Evolutionary conservation across 1,140 invertebrate genomes (phyloP), one percentile per base, ranked within the genome.

Genomic region (Drosophila guanche): DNA sequence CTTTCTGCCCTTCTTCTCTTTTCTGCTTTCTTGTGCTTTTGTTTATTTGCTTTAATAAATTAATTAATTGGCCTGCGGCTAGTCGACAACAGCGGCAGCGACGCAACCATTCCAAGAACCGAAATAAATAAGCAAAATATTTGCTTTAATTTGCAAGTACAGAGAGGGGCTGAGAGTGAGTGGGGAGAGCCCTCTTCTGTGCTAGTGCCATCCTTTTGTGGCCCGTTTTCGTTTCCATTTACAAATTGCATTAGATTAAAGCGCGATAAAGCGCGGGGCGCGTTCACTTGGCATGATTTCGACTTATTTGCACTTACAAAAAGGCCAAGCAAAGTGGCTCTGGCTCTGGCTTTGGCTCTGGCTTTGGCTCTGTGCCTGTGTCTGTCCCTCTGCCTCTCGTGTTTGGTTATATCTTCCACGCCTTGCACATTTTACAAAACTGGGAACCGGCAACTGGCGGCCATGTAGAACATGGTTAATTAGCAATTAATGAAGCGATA

Each of bases 401-500:
- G 29, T 41, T 41, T 43, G 72, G 72, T 60, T 77, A 80, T 85
- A 85, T 85, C 86, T 81, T 88, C 77, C 81, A 86, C 81, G 77
- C 68, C 81, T 78, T 88, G 81, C 77, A 86, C 77, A 84, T 86
- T 76, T 86, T 85, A 74, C 60, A 84, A 80, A 77, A 63, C 75
- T 59, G 67, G 62, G 47, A 43, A 22, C 59, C 41, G 69, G 47
- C 22, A 65, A 62, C 73, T 62, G 56, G 54, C 66, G 46, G 43
- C 57, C 83, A 88, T 86, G 81, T 86, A 86, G 83, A 88, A 88
- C 83, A 88, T 71, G 83, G 83, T 88, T 88, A 88, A 88, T 88
- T 88, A 88, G 83, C 83, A 88, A 88, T 88, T 88, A 88, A 88
- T 88, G 83, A 88, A 88, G 83, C 83, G 83, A 88, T 88, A 88